A percentile compares a stretch with the other conserved stretches of the same genome.
These are phyloP conservation scores for Hoplodrina blanda DNA, from an alignment of 2,888 invertebrate genomes.

Conservation along the genomic window DNA sequence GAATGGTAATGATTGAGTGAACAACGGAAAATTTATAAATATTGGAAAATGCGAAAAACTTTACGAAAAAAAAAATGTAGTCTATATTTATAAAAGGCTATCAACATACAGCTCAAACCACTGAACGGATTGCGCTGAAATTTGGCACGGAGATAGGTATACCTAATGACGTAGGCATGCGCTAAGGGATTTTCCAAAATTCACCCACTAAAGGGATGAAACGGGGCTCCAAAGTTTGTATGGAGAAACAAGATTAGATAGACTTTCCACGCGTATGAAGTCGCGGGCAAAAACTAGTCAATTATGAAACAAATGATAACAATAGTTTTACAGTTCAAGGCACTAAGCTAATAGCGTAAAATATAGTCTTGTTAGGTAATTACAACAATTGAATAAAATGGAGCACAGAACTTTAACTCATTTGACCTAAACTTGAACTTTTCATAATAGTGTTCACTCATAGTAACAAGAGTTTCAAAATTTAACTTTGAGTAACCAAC, in stretches of 20 bases:
- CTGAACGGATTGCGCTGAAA: no score
- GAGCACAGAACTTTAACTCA: slow-evolving; percentile 19
- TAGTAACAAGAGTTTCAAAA: slow-evolving; percentile 9
- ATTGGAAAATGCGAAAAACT: background rate
- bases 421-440: slow-evolving; percentile 34
- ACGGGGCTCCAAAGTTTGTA: no score
- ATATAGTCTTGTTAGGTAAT: slow-evolving; percentile 9
- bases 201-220: no score
- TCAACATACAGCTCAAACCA: no score
- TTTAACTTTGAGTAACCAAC: background rate
- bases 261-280: no score
- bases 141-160: no score
- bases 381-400: slow-evolving; percentile 29
- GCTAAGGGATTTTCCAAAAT: no score
- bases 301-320: background rate
- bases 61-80: no score
- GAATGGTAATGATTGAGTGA: background rate
- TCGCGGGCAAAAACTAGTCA: background rate
- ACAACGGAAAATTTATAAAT: background rate
- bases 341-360: background rate
- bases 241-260: no score
- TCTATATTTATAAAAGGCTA: no score
- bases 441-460: slow-evolving; percentile 19
- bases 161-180: no score
- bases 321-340: background rate